A percentile compares a stretch with the other conserved stretches of the same genome.
Evolutionary conservation across 37 sponge, comb jelly and placozoan species (phyloP).

Genomic region (Halichondria panicea): DNA sequence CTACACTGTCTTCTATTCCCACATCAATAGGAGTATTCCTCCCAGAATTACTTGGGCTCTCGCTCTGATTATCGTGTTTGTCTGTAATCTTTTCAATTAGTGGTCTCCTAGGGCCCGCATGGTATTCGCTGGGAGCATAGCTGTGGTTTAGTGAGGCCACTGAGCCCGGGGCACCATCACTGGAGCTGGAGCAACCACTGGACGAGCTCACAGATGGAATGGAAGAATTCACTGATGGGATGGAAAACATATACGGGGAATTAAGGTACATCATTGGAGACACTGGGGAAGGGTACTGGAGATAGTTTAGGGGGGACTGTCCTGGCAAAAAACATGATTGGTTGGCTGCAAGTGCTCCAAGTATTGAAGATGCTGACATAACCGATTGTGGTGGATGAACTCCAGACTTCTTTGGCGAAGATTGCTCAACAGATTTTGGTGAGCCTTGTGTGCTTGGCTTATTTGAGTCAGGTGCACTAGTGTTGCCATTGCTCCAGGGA

Average conservation of each 20-base stretch:
- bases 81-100: slow-evolving; percentile 36
- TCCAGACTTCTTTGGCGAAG: too few relatives aligned
- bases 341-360: too few relatives aligned
- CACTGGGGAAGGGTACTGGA: slow-evolving; percentile 39
- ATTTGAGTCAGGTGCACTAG: too few relatives aligned
- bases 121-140: slow-evolving; percentile 57
- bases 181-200: slow-evolving; percentile 70
- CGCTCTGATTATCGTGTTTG: slow-evolving; percentile 35
- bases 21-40: slow-evolving; percentile 44
- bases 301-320: slow-evolving; percentile 46
- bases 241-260: slow-evolving; percentile 32
- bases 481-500: slow-evolving; percentile 38
- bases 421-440: too few relatives aligned
- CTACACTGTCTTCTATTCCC: slow-evolving; percentile 9
- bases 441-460: too few relatives aligned
- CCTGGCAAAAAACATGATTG: slow-evolving; percentile 16
- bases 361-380: too few relatives aligned
- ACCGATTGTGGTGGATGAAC: too few relatives aligned
- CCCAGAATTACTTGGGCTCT: slow-evolving; percentile 44
- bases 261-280: slow-evolving; percentile 47
- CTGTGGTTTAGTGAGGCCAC: not conserved
- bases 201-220: slow-evolving; percentile 50
- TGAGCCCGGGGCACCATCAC: slow-evolving; percentile 16
- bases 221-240: too few relatives aligned
- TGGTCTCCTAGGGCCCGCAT: slow-evolving; percentile 47